Conservation (phyloP, 2,113 vertebrate genomes). For the Eulacestoma nigropectus region DNA sequence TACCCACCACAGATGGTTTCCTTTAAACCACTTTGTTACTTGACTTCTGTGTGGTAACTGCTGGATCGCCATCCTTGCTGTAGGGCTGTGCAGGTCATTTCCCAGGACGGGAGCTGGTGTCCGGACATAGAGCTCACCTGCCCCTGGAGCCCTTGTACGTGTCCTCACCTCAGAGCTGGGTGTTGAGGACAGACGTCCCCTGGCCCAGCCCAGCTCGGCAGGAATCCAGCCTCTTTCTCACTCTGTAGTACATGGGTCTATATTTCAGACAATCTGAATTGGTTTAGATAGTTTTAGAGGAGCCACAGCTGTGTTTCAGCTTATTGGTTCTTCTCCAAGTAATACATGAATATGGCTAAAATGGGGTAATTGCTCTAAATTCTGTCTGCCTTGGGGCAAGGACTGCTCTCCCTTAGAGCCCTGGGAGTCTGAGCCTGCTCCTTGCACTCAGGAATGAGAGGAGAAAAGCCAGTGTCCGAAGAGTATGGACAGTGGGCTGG, state of each 20-base stretch:
- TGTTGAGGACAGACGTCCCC: not conserved
- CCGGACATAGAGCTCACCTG: accelerated
- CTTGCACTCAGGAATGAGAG: too few species aligned
- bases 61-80: not conserved
- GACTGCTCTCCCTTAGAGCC: not conserved
- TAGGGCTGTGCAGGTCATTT: not conserved
- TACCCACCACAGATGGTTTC: not conserved
- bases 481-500: accelerated
- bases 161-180: not conserved
- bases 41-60: not conserved
- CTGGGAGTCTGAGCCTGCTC: not conserved
- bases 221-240: not conserved
- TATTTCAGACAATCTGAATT: not conserved
- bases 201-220: not conserved
- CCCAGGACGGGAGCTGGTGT: not conserved
- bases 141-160: accelerated
- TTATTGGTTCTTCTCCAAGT: not conserved
- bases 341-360: not conserved
- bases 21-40: not conserved
- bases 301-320: not conserved
- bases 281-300: not conserved
- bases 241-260: not conserved
- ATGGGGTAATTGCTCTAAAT: not conserved
- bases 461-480: not conserved
- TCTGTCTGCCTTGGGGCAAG: not conserved